These are phyloP conservation scores for Colaptes auratus DNA, from an alignment of 2,113 vertebrate species.

Conservation along the genomic window DNA sequence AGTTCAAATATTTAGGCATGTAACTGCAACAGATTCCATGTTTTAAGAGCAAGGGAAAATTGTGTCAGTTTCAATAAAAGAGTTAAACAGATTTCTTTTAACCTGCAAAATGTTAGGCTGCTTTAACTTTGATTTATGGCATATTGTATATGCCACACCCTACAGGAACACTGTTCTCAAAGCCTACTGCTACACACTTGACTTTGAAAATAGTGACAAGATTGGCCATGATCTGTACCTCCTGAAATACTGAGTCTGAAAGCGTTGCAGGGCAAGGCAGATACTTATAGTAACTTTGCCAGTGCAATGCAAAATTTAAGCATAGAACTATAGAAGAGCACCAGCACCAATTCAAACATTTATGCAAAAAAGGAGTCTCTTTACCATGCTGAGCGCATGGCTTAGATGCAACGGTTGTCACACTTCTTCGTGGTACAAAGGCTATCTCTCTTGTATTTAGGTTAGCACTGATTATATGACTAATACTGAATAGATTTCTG, in stretches of 20 bases:
- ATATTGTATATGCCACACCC: background rate
- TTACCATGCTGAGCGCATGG: background rate
- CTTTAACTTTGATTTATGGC: background rate
- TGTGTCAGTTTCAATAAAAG: background rate
- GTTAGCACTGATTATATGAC: background rate
- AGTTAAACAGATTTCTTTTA: background rate
- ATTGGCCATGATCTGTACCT: background rate
- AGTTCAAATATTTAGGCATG: background rate
- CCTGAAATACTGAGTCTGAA: background rate
- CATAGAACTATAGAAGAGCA: background rate
- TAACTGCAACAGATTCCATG: background rate
- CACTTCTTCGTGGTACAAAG: background rate
- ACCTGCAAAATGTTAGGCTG: background rate
- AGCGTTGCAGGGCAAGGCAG: background rate
- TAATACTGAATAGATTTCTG: background rate
- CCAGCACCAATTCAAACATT: background rate
- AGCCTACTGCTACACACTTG: background rate
- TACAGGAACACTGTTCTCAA: background rate
- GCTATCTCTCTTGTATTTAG: background rate
- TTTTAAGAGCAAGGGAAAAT: background rate
- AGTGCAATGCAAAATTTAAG: background rate
- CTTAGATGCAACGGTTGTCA: background rate
- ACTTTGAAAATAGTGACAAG: background rate
- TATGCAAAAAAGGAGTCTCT: background rate
- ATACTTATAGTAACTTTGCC: background rate